Evolutionary conservation across 30 jellyfish, hydroid and myxozoan genomes (phyloP).

Genomic region (Morbakka virulenta): DNA sequence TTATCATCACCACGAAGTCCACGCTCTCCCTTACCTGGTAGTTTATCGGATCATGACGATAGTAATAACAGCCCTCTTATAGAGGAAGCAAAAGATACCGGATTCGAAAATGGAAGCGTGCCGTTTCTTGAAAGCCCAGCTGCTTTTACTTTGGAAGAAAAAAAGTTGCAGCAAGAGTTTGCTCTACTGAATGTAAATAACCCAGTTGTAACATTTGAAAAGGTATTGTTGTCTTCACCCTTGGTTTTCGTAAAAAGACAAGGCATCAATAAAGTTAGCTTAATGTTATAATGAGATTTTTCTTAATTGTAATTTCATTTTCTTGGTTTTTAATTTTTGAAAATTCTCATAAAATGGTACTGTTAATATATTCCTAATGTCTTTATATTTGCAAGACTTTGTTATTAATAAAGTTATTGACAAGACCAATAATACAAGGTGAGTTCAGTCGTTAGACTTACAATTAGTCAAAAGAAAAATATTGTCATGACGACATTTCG

Average conservation of each 20-base stretch:
- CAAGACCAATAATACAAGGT: too few relatives aligned
- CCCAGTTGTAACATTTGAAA: constrained; percentile 76
- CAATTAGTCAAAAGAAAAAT: too few relatives aligned
- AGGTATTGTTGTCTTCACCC: constrained; percentile 22
- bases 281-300: too few relatives aligned
- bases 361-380: too few relatives aligned
- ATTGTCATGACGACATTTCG: too few relatives aligned
- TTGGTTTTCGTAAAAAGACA: neutral
- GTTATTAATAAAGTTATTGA: too few relatives aligned
- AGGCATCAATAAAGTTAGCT: neutral
- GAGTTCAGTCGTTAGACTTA: too few relatives aligned
- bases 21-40: neutral
- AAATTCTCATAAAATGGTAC: too few relatives aligned
- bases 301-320: too few relatives aligned
- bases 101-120: neutral
- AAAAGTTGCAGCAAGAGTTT: constrained; percentile 78
- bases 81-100: neutral
- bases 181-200: constrained; percentile 71
- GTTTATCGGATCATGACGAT: neutral
- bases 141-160: neutral
- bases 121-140: neutral
- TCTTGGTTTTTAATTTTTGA: too few relatives aligned
- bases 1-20: neutral
- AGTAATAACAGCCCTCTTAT: neutral
- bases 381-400: too few relatives aligned